A percentile compares a stretch with the other conserved stretches of the same genome.
Evolutionary conservation across 2,797 vertebrate genomes (phyloP).

Genomic region (Brachyalestes nurse): DNA sequence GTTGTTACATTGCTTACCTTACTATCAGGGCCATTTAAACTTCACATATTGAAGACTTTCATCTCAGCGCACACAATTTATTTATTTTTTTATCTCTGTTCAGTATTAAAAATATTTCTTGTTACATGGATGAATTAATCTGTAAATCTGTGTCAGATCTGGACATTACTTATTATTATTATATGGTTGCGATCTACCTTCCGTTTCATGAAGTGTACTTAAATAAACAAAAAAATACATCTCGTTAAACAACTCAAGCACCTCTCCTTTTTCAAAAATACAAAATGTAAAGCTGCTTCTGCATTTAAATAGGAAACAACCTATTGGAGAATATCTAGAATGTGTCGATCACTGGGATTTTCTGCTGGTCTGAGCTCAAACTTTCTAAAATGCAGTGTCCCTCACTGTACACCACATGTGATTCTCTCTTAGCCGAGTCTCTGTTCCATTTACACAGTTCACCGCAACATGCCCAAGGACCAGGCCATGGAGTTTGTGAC

Average conservation of each 20-base stretch:
- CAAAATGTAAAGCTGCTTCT: not conserved
- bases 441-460: slow-evolving; percentile 69
- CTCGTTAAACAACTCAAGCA: not conserved
- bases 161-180: not conserved
- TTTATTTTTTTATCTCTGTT: too few species aligned
- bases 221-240: not conserved
- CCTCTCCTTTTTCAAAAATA: not conserved
- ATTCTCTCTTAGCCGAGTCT: slow-evolving; percentile 30
- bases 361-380: slow-evolving; percentile 9
- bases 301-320: not conserved
- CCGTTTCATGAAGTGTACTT: too few species aligned
- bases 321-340: not conserved
- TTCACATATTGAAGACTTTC: not conserved
- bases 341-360: slow-evolving; percentile 19
- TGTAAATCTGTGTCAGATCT: not conserved
- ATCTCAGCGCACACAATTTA: too few species aligned
- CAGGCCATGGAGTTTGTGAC: slow-evolving; percentile 78
- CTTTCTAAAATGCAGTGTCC: slow-evolving; percentile 36
- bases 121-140: not conserved
- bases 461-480: slow-evolving; percentile 82
- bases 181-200: too few species aligned
- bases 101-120: too few species aligned
- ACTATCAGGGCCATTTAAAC: not conserved
- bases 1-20: not conserved
- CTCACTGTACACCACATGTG: slow-evolving; percentile 45